Conservation (phyloP, 1,140 invertebrate genomes). For the Asobara japonica region DNA sequence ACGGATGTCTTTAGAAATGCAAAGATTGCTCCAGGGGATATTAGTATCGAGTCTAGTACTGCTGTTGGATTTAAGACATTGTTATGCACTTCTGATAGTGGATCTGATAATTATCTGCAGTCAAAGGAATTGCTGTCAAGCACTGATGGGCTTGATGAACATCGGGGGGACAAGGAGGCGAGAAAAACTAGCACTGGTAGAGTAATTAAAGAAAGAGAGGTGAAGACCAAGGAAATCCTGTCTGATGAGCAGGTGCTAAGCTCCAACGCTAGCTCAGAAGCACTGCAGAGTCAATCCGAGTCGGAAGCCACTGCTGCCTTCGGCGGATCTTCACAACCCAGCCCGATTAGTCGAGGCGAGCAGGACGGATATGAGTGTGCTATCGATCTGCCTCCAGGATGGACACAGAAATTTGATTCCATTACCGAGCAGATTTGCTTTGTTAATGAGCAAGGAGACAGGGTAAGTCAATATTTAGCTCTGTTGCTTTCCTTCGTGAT, state of each 20-base stretch:
- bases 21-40: constrained; percentile 25
- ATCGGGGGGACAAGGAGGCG: background rate
- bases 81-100: constrained; percentile 53
- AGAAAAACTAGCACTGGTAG: constrained; percentile 29
- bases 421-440: constrained; percentile 52
- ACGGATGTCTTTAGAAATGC: background rate
- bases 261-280: constrained; percentile 44
- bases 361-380: constrained; percentile 45
- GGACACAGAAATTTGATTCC: constrained; percentile 52
- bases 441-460: constrained; percentile 50
- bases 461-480: constrained; percentile 40
- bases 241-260: constrained; percentile 51
- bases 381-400: constrained; percentile 51
- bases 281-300: constrained; percentile 38
- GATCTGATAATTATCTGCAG: constrained; percentile 55
- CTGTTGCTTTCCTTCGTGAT: no score
- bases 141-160: constrained; percentile 9
- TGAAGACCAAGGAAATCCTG: constrained; percentile 37
- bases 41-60: constrained; percentile 52
- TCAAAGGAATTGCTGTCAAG: constrained; percentile 37
- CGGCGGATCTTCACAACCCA: constrained; percentile 38
- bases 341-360: constrained; percentile 33
- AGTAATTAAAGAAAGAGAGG: constrained; percentile 10
- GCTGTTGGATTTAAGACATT: constrained; percentile 53
- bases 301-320: constrained; percentile 40